Evolutionary conservation across 2,113 vertebrate genomes (phyloP).

Genomic region (Phrynosoma blainvillii): DNA sequence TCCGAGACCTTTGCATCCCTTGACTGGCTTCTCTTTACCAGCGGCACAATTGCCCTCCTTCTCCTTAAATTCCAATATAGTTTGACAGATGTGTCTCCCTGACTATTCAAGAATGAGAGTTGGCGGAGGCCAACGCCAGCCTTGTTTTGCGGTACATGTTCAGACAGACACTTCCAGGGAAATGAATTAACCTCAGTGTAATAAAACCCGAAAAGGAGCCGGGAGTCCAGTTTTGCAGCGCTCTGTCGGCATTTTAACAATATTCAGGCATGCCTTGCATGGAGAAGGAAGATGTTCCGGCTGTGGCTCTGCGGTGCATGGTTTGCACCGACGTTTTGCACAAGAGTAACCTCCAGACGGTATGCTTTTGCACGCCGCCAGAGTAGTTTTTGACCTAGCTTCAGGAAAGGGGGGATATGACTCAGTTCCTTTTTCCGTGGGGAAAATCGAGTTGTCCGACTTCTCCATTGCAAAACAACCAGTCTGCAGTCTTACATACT

Average conservation of each 20-base stretch:
- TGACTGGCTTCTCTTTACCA: not conserved
- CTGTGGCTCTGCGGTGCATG: too few species aligned
- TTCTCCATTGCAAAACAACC: too few species aligned
- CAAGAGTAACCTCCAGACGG: too few species aligned
- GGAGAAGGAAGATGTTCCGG: not conserved
- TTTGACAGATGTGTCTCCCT: slow-evolving; percentile 40
- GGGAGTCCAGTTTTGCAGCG: not conserved
- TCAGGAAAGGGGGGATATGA: too few species aligned
- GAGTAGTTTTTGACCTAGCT: too few species aligned
- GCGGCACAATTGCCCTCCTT: not conserved
- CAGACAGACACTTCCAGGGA: slow-evolving; percentile 9
- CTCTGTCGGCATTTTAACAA: slow-evolving; percentile 2
- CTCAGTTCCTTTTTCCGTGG: too few species aligned
- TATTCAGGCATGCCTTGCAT: slow-evolving; percentile 19
- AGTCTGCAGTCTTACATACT: too few species aligned
- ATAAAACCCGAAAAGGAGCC: not conserved
- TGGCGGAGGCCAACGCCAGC: not conserved
- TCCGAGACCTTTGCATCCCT: not conserved
- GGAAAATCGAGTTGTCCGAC: too few species aligned
- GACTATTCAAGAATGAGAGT: not conserved
- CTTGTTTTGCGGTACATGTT: not conserved
- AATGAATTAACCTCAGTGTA: not conserved
- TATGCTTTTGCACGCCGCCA: too few species aligned
- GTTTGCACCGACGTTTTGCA: too few species aligned
- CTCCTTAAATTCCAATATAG: slow-evolving; percentile 31